A percentile compares a stretch with the other conserved stretches of the same genome.
Conservation (phyloP, 2,888 invertebrate species). For the Ennomos quercinarius region DNA sequence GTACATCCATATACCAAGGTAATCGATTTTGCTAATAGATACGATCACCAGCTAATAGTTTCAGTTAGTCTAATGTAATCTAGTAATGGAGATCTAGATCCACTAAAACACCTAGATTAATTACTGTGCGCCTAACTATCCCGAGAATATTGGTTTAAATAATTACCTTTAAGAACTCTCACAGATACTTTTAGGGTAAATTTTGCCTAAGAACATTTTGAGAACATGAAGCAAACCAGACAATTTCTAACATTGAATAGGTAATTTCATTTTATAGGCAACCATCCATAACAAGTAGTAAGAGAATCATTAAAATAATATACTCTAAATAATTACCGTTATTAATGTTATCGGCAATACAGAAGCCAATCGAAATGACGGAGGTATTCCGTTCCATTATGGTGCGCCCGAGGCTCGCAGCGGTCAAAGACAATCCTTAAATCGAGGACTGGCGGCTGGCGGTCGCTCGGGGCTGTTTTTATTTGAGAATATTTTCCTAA, state of each 20-base stretch:
- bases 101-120: constrained; percentile 24
- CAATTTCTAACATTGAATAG: constrained; percentile 39
- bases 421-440: constrained; percentile 76
- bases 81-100: constrained; percentile 33
- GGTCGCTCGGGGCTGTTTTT: constrained; percentile 73
- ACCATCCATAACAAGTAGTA: constrained; percentile 48
- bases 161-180: constrained; percentile 6
- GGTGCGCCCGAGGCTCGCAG: constrained; percentile 64
- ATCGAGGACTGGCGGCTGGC: constrained; percentile 61
- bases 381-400: constrained; percentile 69
- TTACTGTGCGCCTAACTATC: constrained; percentile 9
- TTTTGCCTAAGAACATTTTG: neutral
- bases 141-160: constrained; percentile 2
- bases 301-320: constrained; percentile 62
- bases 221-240: constrained; percentile 29
- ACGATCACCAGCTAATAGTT: constrained; percentile 32
- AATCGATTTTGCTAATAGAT: constrained; percentile 36
- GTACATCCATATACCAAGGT: constrained; percentile 28
- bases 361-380: constrained; percentile 75
- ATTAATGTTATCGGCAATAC: constrained; percentile 72
- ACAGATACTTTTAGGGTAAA: constrained; percentile 1
- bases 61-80: constrained; percentile 32
- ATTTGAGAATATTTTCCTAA: constrained; percentile 85
- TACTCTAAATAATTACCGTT: constrained; percentile 65
- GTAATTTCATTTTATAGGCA: constrained; percentile 44